Evolutionary conservation across 2,113 vertebrate genomes (phyloP).

Genomic region (Apodemus speciosus): DNA sequence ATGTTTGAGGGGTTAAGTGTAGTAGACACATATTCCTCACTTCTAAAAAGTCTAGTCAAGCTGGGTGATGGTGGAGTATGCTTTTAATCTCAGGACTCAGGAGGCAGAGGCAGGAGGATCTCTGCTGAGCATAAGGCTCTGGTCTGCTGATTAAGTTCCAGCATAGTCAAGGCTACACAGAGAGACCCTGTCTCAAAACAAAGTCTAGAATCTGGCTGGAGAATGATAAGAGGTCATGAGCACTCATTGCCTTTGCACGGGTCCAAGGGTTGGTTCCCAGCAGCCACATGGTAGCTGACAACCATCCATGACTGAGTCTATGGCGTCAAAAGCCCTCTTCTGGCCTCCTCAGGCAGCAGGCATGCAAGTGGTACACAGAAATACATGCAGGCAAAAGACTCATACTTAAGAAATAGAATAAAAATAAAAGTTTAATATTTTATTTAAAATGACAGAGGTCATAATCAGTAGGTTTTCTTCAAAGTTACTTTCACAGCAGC

Average conservation of each 20-base stretch:
- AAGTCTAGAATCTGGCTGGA: neutral
- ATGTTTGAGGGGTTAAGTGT: neutral
- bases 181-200: neutral
- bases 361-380: neutral
- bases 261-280: neutral
- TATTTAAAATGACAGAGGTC: neutral
- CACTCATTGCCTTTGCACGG: neutral
- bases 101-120: neutral
- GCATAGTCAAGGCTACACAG: neutral
- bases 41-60: neutral
- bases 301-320: neutral
- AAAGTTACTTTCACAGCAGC: constrained; percentile 4
- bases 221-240: neutral
- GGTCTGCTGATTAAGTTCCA: neutral
- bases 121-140: neutral
- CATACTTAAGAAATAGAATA: neutral
- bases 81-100: neutral
- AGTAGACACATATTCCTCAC: neutral
- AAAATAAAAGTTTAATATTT: neutral
- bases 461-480: neutral
- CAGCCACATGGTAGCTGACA: neutral
- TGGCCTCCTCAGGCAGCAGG: neutral
- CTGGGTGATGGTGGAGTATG: neutral
- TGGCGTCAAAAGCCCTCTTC: neutral
- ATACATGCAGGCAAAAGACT: neutral